Evolutionary conservation across 2,888 invertebrate species (phyloP).

Genomic region (Podabrus alpinus): DNA sequence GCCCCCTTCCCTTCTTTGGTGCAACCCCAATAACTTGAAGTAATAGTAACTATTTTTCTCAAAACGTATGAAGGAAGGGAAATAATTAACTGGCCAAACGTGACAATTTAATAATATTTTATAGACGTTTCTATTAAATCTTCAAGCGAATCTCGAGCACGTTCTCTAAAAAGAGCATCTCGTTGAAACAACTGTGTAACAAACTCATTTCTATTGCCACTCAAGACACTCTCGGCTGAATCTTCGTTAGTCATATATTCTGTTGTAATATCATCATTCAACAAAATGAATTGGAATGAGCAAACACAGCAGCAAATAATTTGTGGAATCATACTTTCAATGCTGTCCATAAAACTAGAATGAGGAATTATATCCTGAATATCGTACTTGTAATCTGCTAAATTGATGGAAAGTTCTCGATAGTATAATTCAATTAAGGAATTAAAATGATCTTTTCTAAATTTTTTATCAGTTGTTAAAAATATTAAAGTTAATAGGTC

Average conservation of each 20-base stretch:
- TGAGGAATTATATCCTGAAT: constrained; percentile 41
- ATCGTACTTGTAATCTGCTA: constrained; percentile 37
- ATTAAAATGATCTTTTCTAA: constrained; percentile 42
- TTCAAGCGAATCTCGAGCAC: background rate
- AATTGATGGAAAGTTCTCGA: constrained; percentile 42
- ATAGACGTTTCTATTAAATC: constrained; percentile 2
- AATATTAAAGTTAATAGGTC: constrained; percentile 60
- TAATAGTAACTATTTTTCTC: too few species aligned
- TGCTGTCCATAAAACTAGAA: constrained; percentile 44
- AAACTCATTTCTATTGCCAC: constrained; percentile 43
- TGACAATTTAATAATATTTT: background rate
- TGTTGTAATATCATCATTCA: constrained; percentile 36
- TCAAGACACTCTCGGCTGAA: constrained; percentile 36
- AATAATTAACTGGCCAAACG: too few species aligned
- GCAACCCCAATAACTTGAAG: too few species aligned
- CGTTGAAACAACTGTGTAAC: constrained; percentile 41
- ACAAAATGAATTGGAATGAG: constrained; percentile 45
- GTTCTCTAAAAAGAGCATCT: constrained; percentile 14
- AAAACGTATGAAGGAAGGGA: too few species aligned
- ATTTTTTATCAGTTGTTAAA: constrained; percentile 43
- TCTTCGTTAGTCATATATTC: constrained; percentile 39
- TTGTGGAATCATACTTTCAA: constrained; percentile 47
- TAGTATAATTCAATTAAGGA: constrained; percentile 47
- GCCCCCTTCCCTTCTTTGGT: too few species aligned
- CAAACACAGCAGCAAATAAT: constrained; percentile 43